Conservation (phyloP, 35 echinoderm and acorn worm species). For the Eucidaris tribuloides region DNA sequence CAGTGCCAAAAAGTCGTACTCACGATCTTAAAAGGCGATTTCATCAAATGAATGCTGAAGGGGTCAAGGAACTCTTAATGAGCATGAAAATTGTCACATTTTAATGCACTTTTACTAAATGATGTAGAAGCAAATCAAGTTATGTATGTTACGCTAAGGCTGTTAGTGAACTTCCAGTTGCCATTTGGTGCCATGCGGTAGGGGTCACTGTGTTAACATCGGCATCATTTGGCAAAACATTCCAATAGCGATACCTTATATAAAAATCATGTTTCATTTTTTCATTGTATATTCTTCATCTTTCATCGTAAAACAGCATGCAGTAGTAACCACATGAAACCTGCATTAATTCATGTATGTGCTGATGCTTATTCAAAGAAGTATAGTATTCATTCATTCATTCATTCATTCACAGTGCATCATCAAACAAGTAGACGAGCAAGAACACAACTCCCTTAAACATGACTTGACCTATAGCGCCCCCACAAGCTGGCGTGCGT, state of each 20-base stretch:
- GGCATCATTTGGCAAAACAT: conserved; percentile 19
- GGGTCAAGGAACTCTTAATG: no score
- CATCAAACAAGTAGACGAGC: neutral
- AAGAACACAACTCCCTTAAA: neutral
- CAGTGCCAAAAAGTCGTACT: no score
- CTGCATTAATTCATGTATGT: neutral
- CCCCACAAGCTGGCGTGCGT: conserved; percentile 17
- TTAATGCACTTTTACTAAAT: no score
- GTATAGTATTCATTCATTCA: no score
- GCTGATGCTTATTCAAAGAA: neutral
- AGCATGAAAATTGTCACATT: no score
- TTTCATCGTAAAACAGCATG: neutral
- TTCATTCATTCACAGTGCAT: no score
- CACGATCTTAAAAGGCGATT: no score
- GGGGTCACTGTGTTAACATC: conserved; percentile 12
- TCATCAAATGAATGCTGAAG: no score
- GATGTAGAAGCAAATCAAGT: no score
- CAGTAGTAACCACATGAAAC: neutral
- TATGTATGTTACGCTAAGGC: no score
- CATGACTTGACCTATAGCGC: neutral
- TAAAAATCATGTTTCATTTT: neutral
- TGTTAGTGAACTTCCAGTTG: conserved; percentile 1
- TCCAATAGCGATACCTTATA: neutral
- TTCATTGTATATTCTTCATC: neutral
- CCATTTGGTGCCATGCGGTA: conserved; percentile 8